phyloP scores from a whole-genome alignment of 1,140 invertebrate genomes.

The Ephestia elutella region DNA sequence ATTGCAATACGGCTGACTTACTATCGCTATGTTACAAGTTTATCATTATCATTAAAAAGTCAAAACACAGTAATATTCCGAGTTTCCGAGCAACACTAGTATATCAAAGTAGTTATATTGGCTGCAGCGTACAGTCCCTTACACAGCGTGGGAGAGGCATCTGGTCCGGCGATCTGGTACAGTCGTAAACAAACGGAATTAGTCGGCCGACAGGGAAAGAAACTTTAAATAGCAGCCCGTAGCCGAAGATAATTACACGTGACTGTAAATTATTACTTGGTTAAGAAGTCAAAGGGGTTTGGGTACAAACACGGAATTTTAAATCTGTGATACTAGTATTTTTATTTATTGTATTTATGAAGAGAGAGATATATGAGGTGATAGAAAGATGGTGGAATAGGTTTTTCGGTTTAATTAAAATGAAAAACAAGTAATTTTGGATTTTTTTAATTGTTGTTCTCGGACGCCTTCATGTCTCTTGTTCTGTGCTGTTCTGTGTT shows the following conservation, averaged over 20 bases:
- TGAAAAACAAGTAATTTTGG: no score
- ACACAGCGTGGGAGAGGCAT: conserved; percentile 54
- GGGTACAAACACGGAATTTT: background rate
- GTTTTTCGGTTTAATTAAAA: no score
- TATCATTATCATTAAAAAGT: background rate
- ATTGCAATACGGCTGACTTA: no score
- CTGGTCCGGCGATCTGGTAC: conserved; percentile 48
- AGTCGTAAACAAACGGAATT: conserved; percentile 65
- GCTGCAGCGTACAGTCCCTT: conserved; percentile 18
- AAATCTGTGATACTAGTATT: background rate
- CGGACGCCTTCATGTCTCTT: no score
- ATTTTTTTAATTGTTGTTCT: no score
- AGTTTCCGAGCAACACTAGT: no score
- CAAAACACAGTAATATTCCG: background rate
- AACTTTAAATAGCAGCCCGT: conserved; percentile 41
- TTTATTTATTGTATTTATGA: background rate
- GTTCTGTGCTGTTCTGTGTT: no score
- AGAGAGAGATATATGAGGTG: conserved; percentile 33
- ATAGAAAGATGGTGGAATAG: no score
- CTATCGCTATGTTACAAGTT: background rate
- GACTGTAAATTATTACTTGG: background rate
- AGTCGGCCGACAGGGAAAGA: conserved; percentile 48
- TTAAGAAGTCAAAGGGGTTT: background rate
- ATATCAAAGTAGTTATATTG: no score
- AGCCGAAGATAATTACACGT: background rate